Conservation (phyloP, 2,113 vertebrate genomes). For the Lagopus leucura region DNA sequence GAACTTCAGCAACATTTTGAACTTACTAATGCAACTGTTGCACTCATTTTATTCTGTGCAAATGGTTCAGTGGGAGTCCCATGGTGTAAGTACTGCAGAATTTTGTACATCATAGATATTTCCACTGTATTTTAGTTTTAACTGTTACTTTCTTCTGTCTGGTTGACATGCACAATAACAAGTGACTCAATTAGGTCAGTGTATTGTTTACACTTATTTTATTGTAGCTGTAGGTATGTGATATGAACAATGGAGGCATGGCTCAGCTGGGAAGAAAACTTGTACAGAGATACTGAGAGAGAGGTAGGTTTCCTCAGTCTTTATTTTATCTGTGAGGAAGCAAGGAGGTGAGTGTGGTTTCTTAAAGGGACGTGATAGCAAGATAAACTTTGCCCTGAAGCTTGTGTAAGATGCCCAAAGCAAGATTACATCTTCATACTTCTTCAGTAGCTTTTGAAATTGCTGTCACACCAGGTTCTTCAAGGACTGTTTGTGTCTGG, state of each 20-base stretch:
- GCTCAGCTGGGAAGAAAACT: not conserved
- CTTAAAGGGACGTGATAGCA: not conserved
- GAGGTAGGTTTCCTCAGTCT: not conserved
- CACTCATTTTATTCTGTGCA: not conserved
- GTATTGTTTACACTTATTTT: not conserved
- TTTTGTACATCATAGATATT: not conserved
- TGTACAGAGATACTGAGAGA: not conserved
- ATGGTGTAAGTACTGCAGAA: not conserved
- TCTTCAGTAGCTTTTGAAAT: not conserved
- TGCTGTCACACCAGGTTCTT: not conserved
- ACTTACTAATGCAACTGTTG: not conserved
- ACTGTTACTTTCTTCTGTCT: not conserved
- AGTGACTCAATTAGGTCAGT: not conserved
- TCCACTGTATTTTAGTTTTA: not conserved
- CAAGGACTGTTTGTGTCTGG: not conserved
- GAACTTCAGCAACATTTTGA: not conserved
- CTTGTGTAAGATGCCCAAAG: not conserved
- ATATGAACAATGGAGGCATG: not conserved
- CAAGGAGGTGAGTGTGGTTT: constrained; percentile 2
- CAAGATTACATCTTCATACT: not conserved
- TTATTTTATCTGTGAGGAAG: not conserved
- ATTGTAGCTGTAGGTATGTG: not conserved
- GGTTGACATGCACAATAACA: not conserved
- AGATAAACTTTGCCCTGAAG: not conserved
- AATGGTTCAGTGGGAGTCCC: not conserved